Base-by-base conservation (phyloP, 1,140 invertebrate species). In the Bombus terrestris region DNA sequence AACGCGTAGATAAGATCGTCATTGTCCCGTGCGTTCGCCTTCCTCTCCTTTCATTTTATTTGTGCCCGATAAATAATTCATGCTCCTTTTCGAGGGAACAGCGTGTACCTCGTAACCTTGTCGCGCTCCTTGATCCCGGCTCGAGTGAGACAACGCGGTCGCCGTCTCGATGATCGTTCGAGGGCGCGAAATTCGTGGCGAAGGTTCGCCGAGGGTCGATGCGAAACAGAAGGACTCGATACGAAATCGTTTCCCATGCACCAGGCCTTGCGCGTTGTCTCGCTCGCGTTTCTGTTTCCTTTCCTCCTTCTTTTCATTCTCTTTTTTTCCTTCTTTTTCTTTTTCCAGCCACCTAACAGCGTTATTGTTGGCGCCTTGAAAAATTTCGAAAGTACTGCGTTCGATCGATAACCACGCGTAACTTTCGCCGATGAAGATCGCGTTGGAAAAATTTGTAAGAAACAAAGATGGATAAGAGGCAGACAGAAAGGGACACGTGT, bases 61-160 rank as follows among this genome's bases (percentile, higher is more conserved):
- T 86, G 88, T 69, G 81, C 86, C 83, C 88, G 90, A 93, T 94
- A 93, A 94, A 94, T 94, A 92, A 94, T 94, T 93, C 93, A 93
- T 94, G 87, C 88, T 78, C 85, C 90, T 93, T 93, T 91, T 91
- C 89, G 91, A 85, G 86, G 88, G 91, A 92, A 92, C 92, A 92
- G 91, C 91, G 87, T 90, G 74, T 81, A 88, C 84, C 80, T 88
- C 77, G 83, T 86, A 90, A 82, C 89, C 89, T 90, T 91, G 90
- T 90, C 86, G 89, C 86, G 89, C 89, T 85, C 89, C 86, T 91
- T 90, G 89, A 91, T 91, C 89, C 86, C 88, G 57, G 41, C 77
- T 69, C 85, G 77, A 81, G 53, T 74, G 89, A 88, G 83, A 87
- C 77, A 86, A 78, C 89, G 62, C 68, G 68, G 68, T 53, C 25